Conservation (phyloP, 2,113 vertebrate species). For the Ceuthmochares aereus region DNA sequence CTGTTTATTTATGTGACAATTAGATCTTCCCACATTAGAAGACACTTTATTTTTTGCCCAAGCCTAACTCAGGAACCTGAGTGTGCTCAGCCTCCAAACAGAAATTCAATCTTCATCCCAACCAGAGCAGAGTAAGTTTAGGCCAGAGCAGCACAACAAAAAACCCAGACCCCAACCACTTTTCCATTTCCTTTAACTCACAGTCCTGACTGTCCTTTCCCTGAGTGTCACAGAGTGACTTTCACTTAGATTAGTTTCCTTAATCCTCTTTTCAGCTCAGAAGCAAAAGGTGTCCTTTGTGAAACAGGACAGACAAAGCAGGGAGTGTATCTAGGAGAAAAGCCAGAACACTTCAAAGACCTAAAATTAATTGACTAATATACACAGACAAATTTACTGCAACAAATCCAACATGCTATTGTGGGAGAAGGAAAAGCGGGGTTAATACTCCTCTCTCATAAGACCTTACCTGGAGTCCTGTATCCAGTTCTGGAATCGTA, state of each 20-base stretch:
- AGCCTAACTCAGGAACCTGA: no score
- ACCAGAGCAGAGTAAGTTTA: no score
- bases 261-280: neutral
- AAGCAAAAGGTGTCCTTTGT: neutral
- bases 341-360: neutral
- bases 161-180: no score
- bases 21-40: no score
- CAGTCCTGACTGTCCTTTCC: neutral
- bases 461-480: no score
- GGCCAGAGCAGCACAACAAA: no score
- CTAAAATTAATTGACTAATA: neutral
- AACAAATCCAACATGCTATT: rapidly evolving
- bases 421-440: rapidly evolving
- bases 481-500: no score
- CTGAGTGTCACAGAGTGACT: neutral
- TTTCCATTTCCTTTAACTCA: neutral
- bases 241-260: neutral
- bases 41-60: no score
- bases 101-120: no score
- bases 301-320: neutral
- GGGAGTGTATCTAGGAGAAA: neutral
- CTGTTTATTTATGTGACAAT: no score
- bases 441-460: no score
- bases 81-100: no score
- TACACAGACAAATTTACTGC: rapidly evolving